Evolutionary conservation across 2,888 invertebrate species (phyloP).

Genomic region (Agriopis leucophaearia): DNA sequence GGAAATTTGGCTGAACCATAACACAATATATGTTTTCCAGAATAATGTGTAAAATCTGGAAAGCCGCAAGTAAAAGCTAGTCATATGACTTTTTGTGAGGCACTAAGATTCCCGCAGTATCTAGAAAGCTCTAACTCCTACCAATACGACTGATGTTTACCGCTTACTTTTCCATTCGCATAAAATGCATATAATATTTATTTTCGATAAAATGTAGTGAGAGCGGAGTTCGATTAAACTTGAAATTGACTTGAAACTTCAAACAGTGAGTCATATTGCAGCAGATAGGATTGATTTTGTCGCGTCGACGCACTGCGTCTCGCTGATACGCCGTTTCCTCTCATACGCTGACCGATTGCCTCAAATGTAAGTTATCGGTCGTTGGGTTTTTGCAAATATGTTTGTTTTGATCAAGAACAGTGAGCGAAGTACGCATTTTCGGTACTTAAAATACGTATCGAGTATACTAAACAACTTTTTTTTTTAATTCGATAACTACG

Average conservation of each 20-base stretch:
- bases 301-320: slow-evolving; percentile 50
- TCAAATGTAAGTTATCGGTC: slow-evolving; percentile 38
- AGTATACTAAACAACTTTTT: too few species aligned
- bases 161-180: background rate
- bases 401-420: background rate
- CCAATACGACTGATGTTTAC: background rate
- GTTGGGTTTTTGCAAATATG: slow-evolving; percentile 11
- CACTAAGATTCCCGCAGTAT: background rate
- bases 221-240: background rate
- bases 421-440: background rate
- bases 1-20: too few species aligned
- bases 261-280: slow-evolving; percentile 39
- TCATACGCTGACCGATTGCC: slow-evolving; percentile 49
- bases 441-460: too few species aligned
- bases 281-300: slow-evolving; percentile 59
- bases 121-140: background rate
- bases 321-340: slow-evolving; percentile 48
- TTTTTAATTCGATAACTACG: too few species aligned
- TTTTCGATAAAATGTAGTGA: background rate
- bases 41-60: background rate
- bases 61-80: background rate
- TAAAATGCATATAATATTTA: background rate
- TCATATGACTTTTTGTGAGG: background rate
- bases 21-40: too few species aligned
- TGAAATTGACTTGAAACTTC: background rate